phyloP scores from a whole-genome alignment of 2,888 invertebrate genomes.

The Galerucella nymphaeae region DNA sequence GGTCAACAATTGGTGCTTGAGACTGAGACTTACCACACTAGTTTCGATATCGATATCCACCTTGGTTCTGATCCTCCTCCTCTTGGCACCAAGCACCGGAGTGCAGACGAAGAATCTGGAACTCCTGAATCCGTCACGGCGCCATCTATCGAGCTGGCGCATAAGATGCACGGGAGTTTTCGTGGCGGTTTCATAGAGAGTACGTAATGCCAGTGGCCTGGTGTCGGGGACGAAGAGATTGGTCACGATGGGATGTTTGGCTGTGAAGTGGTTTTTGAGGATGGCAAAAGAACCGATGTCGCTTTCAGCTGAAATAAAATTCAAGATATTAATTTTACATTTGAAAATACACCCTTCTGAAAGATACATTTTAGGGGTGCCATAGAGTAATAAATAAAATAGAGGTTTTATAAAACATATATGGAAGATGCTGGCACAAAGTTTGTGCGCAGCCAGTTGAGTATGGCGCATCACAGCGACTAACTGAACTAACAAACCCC shows the following conservation, averaged over 20 bases:
- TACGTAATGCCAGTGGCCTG: slow-evolving; percentile 77
- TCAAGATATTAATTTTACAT: too few relatives aligned
- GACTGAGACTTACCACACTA: slow-evolving; percentile 78
- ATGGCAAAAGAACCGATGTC: slow-evolving; percentile 89
- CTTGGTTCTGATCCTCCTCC: slow-evolving; percentile 75
- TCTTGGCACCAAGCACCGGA: slow-evolving; percentile 80
- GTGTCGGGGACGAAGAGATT: slow-evolving; percentile 81
- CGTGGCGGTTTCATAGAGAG: slow-evolving; percentile 83
- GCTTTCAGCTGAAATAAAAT: slow-evolving; percentile 81
- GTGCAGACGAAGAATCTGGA: slow-evolving; percentile 84
- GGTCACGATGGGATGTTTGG: slow-evolving; percentile 75
- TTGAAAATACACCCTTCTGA: too few relatives aligned
- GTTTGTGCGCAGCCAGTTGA: too few relatives aligned
- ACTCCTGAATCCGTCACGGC: slow-evolving; percentile 72
- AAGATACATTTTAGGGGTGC: too few relatives aligned
- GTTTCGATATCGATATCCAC: slow-evolving; percentile 89
- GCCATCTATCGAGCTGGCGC: slow-evolving; percentile 75
- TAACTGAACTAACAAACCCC: too few relatives aligned
- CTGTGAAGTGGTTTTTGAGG: slow-evolving; percentile 81
- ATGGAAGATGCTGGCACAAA: too few relatives aligned
- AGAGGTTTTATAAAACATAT: too few relatives aligned
- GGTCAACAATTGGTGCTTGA: background rate
- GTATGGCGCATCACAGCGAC: too few relatives aligned
- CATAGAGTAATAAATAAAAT: too few relatives aligned
- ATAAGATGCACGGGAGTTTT: slow-evolving; percentile 73